Percentiles rank a stretch among this genome's conserved stretches.
Conservation (phyloP, 2,888 invertebrate species). For the Pollenia griseotomentosa region DNA sequence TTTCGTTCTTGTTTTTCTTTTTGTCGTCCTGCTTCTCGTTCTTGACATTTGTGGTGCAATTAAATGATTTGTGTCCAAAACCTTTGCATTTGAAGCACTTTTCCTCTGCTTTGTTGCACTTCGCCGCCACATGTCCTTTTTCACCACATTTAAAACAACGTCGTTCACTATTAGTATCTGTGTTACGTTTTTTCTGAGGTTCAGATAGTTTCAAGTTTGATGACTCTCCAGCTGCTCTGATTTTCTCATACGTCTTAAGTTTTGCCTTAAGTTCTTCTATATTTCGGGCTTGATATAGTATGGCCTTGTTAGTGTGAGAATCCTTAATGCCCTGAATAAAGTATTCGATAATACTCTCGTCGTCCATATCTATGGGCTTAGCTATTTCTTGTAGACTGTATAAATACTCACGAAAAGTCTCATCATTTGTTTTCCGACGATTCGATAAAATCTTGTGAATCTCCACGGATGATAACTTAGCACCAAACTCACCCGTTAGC, state of each 20-base stretch:
- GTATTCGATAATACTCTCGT: conserved; percentile 50
- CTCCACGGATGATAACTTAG: conserved; percentile 32
- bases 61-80: conserved; percentile 12
- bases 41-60: background rate
- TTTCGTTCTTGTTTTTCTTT: background rate
- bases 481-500: background rate
- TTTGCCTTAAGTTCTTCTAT: conserved; percentile 33
- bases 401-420: conserved; percentile 56
- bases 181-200: background rate
- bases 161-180: background rate
- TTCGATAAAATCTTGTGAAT: conserved; percentile 39
- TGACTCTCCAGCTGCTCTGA: conserved; percentile 7
- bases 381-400: conserved; percentile 38
- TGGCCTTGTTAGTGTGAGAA: background rate
- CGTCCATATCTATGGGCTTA: conserved; percentile 47
- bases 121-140: background rate
- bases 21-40: no score
- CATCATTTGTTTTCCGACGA: conserved; percentile 11
- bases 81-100: conserved; percentile 4
- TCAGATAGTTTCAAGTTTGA: background rate
- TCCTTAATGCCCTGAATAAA: conserved; percentile 20
- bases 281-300: background rate
- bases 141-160: conserved; percentile 9
- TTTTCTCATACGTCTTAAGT: background rate
- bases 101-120: background rate